Conservation (phyloP, 2,888 invertebrate species). For the Pemphredon lugubris region DNA sequence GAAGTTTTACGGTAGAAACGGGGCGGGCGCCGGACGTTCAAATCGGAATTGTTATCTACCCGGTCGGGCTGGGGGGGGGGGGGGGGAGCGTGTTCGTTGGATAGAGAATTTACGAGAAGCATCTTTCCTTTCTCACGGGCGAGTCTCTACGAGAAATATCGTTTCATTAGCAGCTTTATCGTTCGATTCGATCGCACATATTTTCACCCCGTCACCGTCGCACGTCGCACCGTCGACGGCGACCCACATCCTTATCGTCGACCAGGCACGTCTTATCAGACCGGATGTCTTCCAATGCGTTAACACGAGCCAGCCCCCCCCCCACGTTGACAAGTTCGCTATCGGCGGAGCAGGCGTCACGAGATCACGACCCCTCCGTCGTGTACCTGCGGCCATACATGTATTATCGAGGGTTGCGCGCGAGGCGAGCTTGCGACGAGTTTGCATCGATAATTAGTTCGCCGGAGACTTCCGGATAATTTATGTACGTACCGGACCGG, state of each 20-base stretch:
- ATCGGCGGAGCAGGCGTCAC: slow-evolving; percentile 39
- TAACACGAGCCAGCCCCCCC: slow-evolving; percentile 31
- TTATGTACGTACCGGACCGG: slow-evolving; percentile 58
- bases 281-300: slow-evolving; percentile 42
- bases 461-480: slow-evolving; percentile 62
- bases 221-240: too few species aligned
- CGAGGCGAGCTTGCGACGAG: slow-evolving; percentile 56
- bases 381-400: slow-evolving; percentile 27
- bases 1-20: too few species aligned
- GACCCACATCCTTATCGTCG: slow-evolving; percentile 50
- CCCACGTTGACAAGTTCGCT: slow-evolving; percentile 52
- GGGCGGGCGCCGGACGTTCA: too few species aligned
- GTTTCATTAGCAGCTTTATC: too few species aligned
- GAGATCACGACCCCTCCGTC: slow-evolving; percentile 36
- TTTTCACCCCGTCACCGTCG: too few species aligned
- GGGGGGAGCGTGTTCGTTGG: too few species aligned
- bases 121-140: too few species aligned
- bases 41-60: too few species aligned
- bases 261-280: slow-evolving; percentile 39
- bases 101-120: too few species aligned
- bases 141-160: too few species aligned
- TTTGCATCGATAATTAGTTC: slow-evolving; percentile 67
- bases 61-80: too few species aligned
- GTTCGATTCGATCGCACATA: too few species aligned
- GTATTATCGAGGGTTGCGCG: slow-evolving; percentile 43